These are phyloP conservation scores for Epinephelus moara DNA, from an alignment of 2,113 vertebrate species.

Conservation along the genomic window DNA sequence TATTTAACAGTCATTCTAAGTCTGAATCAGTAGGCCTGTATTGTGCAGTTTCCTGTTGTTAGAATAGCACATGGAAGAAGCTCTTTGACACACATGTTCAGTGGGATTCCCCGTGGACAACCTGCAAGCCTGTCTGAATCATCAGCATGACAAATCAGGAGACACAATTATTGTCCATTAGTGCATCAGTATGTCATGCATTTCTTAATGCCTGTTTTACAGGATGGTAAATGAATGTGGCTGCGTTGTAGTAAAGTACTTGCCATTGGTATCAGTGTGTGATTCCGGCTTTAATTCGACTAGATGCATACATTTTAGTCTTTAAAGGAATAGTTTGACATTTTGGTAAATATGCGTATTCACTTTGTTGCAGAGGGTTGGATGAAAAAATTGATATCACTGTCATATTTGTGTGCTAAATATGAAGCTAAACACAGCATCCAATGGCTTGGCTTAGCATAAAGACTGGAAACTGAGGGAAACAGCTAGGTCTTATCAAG, in stretches of 20 bases:
- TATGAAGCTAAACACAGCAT: neutral
- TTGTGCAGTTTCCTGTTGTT: neutral
- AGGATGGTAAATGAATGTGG: neutral
- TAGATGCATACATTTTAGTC: neutral
- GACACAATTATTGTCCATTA: slow-evolving; percentile 22
- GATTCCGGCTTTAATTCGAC: too few relatives aligned
- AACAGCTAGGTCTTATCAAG: too few relatives aligned
- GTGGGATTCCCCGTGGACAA: neutral
- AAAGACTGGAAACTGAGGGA: too few relatives aligned
- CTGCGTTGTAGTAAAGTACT: neutral
- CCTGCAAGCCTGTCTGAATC: slow-evolving; percentile 19
- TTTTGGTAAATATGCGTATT: neutral
- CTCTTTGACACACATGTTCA: neutral
- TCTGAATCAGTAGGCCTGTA: neutral
- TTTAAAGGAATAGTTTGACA: neutral
- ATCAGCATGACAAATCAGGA: slow-evolving; percentile 4
- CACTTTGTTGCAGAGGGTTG: neutral
- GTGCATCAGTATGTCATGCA: neutral
- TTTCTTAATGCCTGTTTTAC: slow-evolving; percentile 3
- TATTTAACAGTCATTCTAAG: neutral
- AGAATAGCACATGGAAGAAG: neutral
- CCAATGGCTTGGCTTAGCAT: too few relatives aligned
- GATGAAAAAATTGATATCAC: neutral
- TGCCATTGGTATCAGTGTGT: neutral
- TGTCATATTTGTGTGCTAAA: neutral